Conservation (phyloP, 2,113 vertebrate species). For the Peucedramus taeniatus region DNA sequence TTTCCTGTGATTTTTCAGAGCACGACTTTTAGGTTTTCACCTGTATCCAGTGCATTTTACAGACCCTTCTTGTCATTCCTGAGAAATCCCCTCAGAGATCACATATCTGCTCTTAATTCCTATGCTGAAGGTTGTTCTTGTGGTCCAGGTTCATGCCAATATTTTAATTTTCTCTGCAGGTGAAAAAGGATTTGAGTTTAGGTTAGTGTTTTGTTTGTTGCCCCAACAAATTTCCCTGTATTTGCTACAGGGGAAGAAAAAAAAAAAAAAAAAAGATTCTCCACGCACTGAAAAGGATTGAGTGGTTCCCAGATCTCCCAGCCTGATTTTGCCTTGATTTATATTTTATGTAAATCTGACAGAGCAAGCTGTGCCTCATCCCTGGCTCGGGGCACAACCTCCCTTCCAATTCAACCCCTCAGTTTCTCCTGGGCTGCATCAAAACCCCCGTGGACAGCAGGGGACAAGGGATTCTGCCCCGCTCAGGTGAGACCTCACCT, state of each 20-base stretch:
- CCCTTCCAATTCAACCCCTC: neutral
- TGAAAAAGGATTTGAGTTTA: neutral
- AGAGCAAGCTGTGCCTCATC: neutral
- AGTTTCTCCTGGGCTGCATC: neutral
- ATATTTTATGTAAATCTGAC: neutral
- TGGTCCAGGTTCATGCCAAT: neutral
- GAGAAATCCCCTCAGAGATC: neutral
- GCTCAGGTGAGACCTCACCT: neutral
- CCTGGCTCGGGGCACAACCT: neutral
- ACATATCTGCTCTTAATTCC: neutral
- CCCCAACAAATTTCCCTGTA: neutral
- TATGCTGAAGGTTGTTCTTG: neutral
- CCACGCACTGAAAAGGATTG: neutral
- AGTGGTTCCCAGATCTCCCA: neutral
- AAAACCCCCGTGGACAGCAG: neutral
- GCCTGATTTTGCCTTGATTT: neutral
- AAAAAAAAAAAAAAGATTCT: neutral
- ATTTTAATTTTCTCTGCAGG: neutral
- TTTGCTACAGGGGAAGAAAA: neutral
- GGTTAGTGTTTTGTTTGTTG: neutral
- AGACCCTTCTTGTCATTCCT: neutral
- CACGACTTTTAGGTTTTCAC: neutral
- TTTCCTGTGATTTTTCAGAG: neutral
- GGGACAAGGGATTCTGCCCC: neutral
- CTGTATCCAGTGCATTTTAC: neutral